Evolutionary conservation across 2,113 vertebrate genomes (phyloP).

Genomic region (Todiramphus saurophagus): DNA sequence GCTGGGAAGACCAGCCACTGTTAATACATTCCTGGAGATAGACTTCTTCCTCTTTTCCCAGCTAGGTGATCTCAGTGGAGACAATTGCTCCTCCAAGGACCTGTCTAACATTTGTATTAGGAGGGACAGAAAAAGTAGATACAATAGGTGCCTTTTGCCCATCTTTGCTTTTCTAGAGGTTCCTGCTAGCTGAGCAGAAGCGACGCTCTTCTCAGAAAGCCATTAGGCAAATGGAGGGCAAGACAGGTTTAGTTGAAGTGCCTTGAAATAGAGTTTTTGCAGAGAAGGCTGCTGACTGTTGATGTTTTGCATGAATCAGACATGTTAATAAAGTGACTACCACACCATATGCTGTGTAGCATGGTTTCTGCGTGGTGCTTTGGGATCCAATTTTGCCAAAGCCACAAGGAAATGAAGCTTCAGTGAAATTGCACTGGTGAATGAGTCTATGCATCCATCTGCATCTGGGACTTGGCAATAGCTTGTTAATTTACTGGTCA

Average conservation of each 20-base stretch:
- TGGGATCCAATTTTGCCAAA: neutral
- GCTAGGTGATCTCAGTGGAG: neutral
- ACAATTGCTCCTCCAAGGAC: neutral
- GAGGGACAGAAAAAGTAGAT: neutral
- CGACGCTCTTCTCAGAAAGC: neutral
- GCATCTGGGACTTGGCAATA: neutral
- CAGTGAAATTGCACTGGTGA: neutral
- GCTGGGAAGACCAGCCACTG: neutral
- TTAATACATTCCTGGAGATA: neutral
- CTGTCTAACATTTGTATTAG: neutral
- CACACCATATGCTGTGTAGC: rapidly evolving
- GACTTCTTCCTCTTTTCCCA: neutral
- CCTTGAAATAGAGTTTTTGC: neutral
- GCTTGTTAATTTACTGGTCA: neutral
- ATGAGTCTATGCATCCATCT: neutral
- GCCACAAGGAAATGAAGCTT: neutral
- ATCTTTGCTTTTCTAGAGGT: neutral
- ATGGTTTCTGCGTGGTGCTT: neutral
- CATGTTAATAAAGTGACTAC: neutral
- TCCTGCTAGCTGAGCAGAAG: neutral
- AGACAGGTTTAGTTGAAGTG: neutral
- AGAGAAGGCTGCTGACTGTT: neutral
- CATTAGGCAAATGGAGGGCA: rapidly evolving
- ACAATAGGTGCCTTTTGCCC: neutral
- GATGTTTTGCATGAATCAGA: neutral